Evolutionary conservation across 2,113 vertebrate genomes (phyloP).

Genomic region (Nothobranchius furzeri): DNA sequence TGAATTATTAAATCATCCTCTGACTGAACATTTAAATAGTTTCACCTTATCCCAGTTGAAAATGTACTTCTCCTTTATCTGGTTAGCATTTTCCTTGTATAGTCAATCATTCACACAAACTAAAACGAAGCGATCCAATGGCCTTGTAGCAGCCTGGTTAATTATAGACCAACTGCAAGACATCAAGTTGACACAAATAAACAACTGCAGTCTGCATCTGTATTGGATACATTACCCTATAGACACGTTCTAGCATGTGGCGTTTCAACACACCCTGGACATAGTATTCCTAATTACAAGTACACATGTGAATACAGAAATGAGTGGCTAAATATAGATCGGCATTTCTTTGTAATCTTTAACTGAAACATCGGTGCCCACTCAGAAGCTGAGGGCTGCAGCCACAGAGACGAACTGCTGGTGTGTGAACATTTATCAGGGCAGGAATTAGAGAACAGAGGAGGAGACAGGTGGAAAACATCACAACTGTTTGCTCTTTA

Average conservation of each 20-base stretch:
- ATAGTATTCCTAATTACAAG: constrained; percentile 6
- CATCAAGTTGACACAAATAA: constrained; percentile 1
- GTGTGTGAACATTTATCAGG: constrained; percentile 36
- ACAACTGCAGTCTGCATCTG: constrained; percentile 18
- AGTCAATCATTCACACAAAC: neutral
- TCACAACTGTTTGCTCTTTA: constrained; percentile 48
- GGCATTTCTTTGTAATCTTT: constrained; percentile 36
- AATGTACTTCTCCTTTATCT: neutral
- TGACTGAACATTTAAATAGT: neutral
- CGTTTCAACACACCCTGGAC: constrained; percentile 4
- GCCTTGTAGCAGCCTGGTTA: constrained; percentile 1
- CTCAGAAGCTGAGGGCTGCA: neutral
- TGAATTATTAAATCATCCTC: no score
- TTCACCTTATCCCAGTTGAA: neutral
- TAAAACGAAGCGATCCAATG: neutral
- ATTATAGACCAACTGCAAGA: constrained; percentile 22
- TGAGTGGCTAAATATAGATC: constrained; percentile 28
- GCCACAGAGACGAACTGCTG: constrained; percentile 7
- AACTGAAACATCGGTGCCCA: constrained; percentile 12
- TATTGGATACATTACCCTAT: neutral
- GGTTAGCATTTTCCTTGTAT: neutral
- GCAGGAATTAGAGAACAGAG: constrained; percentile 40
- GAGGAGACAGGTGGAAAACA: constrained; percentile 53
- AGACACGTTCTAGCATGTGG: no score
- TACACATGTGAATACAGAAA: constrained; percentile 7